Percentiles rank a stretch among this genome's conserved stretches.
Evolutionary conservation across 1,140 invertebrate species (phyloP).

Genomic region (Daktulosphaira vitifoliae): DNA sequence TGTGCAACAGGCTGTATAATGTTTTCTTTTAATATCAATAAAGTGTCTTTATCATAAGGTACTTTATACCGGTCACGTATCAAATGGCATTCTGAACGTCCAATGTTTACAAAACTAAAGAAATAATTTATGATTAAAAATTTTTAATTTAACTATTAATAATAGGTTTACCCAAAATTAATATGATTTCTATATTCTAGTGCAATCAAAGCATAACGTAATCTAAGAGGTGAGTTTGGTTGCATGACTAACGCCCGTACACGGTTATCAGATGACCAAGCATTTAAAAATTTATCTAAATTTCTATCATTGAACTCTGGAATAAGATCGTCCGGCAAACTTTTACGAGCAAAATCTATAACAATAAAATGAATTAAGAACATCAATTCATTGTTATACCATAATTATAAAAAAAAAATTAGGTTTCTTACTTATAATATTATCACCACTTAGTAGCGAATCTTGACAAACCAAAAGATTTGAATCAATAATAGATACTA

Average conservation of each 20-base stretch:
- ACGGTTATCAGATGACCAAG: conserved; percentile 77
- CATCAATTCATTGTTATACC: neutral
- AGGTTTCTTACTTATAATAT: conserved; percentile 24
- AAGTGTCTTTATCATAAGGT: conserved; percentile 66
- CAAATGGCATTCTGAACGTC: conserved; percentile 49
- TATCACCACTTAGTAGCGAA: neutral
- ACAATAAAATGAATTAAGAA: conserved; percentile 5
- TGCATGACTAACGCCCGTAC: conserved; percentile 84
- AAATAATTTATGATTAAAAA: conserved; percentile 7
- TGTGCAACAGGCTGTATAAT: conserved; percentile 68
- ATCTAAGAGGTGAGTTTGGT: conserved; percentile 59
- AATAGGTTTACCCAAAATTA: conserved; percentile 63
- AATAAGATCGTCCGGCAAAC: conserved; percentile 72
- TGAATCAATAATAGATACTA: conserved; percentile 24
- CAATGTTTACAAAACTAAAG: conserved; percentile 57
- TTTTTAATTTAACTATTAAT: neutral
- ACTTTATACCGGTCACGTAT: conserved; percentile 63
- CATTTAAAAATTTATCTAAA: conserved; percentile 67
- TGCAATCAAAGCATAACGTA: conserved; percentile 80
- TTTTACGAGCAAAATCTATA: conserved; percentile 72
- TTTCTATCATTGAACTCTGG: conserved; percentile 61
- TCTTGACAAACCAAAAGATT: conserved; percentile 25
- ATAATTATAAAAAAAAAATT: too few species aligned
- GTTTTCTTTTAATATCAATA: conserved; percentile 88
- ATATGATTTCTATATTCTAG: conserved; percentile 75